Evolutionary conservation across 1,140 invertebrate genomes (phyloP), one percentile per base, ranked within the genome.

Genomic region (Ips nitidus): DNA sequence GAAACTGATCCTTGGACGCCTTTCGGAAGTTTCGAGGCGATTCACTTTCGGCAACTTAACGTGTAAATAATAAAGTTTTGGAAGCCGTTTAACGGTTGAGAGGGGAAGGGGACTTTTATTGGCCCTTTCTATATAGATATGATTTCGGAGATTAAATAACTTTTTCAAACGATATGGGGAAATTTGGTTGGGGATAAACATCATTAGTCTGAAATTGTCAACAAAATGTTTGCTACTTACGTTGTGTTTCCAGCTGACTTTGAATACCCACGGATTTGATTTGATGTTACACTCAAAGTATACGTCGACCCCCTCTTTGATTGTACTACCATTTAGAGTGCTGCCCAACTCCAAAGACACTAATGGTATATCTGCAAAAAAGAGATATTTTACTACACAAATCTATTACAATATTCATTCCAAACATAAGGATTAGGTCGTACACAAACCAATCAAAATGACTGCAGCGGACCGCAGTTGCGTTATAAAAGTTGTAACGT

Each of bases 231-330:
- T 22, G 45, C 22, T 50, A 87, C 91, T 92, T 84, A 94, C 92
- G 78, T 93, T 91, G 76, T 93, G 91, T 70, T 87, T 86, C 87
- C 92, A 94, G 75, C 89, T 90, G 65, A 94, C 91, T 84, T 90
- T 90, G 76, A 90, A 90, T 52, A 93, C 90, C 90, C 90, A 92
- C 0, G 94, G 93, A 82, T 94, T 94, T 4, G 93, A 90, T 79
- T 90, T 91, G 71, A 95, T 93, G 78, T 90, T 91, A 81, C 93
- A 95, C 81, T 95, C 93, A 75, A 95, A 92, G 80, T 94, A 95
- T 52, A 95, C 93, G 81, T 95, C 93, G 55, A 91, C 91, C 7
- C 92, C 92, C 81, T 94, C 93, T 53, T 90, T 86, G 65, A 94
- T 90, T 40, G 85, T 85, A 56, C 86, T 88, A 8, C 90, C 88